Base-by-base conservation (phyloP, 1,140 invertebrate species). In the Drosophila pallidifrons region DNA sequence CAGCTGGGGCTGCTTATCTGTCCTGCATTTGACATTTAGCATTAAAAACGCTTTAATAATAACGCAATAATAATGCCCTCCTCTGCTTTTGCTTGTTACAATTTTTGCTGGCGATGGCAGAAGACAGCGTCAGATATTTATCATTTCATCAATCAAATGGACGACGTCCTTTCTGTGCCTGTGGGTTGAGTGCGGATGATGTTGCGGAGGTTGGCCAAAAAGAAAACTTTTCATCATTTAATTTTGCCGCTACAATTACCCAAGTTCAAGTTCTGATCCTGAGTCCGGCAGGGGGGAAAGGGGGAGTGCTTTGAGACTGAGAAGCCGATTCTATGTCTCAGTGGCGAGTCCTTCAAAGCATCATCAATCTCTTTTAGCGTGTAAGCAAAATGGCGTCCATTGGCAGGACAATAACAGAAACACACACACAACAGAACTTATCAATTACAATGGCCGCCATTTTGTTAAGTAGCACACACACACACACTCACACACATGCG, bases 31-130 rank as follows among this genome's bases (percentile, higher is more conserved):
- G 85, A 89, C 85, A 89, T 89, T 89, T 89, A 89, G 85, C 85
- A 89, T 89, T 89, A 89, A 90, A 90, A 89, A 89, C 85, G 85
- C 77, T 89, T 89, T 89, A 89, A 89, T 89, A 89, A 89, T 89
- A 89, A 89, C 85, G 85, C 75, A 79, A 89, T 89, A 89, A 89
- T 89, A 89, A 89, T 89, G 87, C 75, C 66, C 68, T 58, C 30
- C 63, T 65, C 41, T 55, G 57, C 38, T 28, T 51, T 28, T 51
- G 75, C 20, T 76, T 72, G 82, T 75, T 46, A 64, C 82, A 68
- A 81, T 75, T 79, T 76, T 77, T 51, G 73, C 28, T 55, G 65
- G 49, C 47, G 52, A 20, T 38, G 59, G 61, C 58, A 57, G 49
- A 63, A 64, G 67, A 61, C 65, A 72, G 68, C 38, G 46, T 43